Base-by-base conservation (phyloP, 2,797 vertebrate genomes). In the Xenopus petersii region DNA sequence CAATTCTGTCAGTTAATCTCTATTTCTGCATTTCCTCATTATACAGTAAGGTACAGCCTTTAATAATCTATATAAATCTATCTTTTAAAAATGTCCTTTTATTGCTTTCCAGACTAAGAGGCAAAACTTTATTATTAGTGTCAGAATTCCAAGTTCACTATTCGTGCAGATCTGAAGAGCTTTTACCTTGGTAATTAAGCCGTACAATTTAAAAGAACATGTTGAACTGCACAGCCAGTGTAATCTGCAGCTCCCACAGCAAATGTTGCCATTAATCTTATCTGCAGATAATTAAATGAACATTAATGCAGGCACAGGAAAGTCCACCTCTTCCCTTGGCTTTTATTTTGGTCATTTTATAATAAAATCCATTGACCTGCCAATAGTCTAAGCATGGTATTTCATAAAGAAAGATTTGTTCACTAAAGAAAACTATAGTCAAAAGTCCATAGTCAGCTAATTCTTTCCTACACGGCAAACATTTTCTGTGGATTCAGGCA, bases 241-340 rank as follows among this genome's bases (percentile, higher is more conserved):
- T 49, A 77, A 71, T 77, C 61, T 65, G 47, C 67, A 65, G 61
- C 47, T 75, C 67, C 54, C 64, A 64, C 42, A 33, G 67, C 61
- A 75, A 75, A 70, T 65, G 74, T 49, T 77, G 60, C 69, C 46
- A 71, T 71, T 77, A 77, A 77, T 77, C 64, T 71, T 66, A 67
- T 69, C 75, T 75, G 71, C 69, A 77, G 61, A 77, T 77, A 71
- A 77, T 71, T 71, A 77, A 71, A 71, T 71, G 13, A 30, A 71
- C 69, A 71, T 71, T 77, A 77, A 64, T 48, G 54, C 51, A 71
- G 36, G 62, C 67, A 60, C 42, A 51, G 21, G 36, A 66, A 54
- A 76, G 49, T 61, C 33, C 60, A 55, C 49, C 36, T 15, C 51
- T 54, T 24, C 17, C 17, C 66, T 64, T 9, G 68, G n/a, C 59